A percentile compares a stretch with the other conserved stretches of the same genome.
Conservation (phyloP, 2,888 invertebrate species). For the Agelastica alni region DNA sequence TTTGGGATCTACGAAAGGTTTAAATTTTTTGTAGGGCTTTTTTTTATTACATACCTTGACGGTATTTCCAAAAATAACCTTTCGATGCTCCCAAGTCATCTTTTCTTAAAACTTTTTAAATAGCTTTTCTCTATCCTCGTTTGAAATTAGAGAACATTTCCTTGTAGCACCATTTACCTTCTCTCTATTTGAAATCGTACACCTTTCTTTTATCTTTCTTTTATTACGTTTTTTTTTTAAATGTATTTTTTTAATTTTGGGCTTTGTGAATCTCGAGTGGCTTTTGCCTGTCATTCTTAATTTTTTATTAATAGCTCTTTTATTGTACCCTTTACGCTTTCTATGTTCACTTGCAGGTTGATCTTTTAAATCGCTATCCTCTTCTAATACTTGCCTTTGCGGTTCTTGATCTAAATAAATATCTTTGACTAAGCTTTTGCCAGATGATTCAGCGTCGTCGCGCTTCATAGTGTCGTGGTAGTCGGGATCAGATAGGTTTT, state of each 20-base stretch:
- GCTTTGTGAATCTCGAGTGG: constrained; percentile 17
- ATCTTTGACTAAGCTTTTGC: too few relatives aligned
- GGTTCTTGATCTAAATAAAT: too few relatives aligned
- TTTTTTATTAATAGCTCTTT: constrained; percentile 16
- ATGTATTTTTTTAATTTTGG: constrained; percentile 12
- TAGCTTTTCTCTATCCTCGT: not conserved
- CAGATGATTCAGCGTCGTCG: too few relatives aligned
- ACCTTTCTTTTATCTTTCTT: constrained; percentile 10
- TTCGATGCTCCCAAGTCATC: not conserved
- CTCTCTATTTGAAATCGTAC: too few relatives aligned
- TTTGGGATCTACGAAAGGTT: constrained; percentile 8
- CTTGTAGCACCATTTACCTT: constrained; percentile 10
- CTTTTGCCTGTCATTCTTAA: constrained; percentile 14
- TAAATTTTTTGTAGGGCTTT: constrained; percentile 9
- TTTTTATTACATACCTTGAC: constrained; percentile 8
- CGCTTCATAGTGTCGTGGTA: too few relatives aligned
- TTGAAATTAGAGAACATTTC: not conserved
- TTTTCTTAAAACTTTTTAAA: not conserved
- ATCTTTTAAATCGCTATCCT: too few relatives aligned
- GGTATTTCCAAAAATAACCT: constrained; percentile 1
- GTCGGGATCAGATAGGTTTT: too few relatives aligned
- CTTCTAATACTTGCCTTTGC: too few relatives aligned
- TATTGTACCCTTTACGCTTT: constrained; percentile 13
- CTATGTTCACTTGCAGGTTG: not conserved
- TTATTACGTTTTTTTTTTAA: constrained; percentile 9